phyloP scores from a whole-genome alignment of 2,888 invertebrate genomes.

The Aphelenchoides bicaudatus region DNA sequence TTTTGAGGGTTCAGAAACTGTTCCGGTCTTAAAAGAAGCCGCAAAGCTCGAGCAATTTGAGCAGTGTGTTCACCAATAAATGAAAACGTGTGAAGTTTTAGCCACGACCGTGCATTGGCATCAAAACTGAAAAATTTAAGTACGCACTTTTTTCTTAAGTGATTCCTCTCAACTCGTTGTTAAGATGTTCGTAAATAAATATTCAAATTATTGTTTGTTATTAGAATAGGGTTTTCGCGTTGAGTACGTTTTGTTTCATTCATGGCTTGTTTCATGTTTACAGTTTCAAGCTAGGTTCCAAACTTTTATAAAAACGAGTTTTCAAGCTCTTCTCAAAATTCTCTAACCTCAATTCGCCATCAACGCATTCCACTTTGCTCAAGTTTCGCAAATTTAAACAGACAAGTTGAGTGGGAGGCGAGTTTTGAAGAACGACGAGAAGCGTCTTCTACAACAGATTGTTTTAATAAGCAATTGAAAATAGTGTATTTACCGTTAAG shows the following conservation, averaged over 20 bases:
- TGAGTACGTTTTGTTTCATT: too few relatives aligned
- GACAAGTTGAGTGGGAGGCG: conserved; percentile 30
- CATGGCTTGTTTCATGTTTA: too few relatives aligned
- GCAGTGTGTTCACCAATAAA: conserved; percentile 30
- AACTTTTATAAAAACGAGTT: too few relatives aligned
- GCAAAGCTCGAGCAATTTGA: conserved; percentile 21
- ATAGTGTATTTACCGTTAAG: conserved; percentile 15
- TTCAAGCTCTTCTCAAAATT: too few relatives aligned
- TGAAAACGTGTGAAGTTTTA: conserved; percentile 26
- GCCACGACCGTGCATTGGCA: conserved; percentile 22
- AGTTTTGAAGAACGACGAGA: conserved; percentile 28
- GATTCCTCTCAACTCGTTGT: too few relatives aligned
- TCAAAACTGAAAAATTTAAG: too few relatives aligned
- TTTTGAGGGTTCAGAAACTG: conserved; percentile 13
- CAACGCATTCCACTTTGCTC: conserved; percentile 7
- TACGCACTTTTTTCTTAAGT: too few relatives aligned
- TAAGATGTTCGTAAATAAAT: too few relatives aligned
- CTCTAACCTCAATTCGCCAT: conserved; percentile 17
- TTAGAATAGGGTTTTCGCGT: too few relatives aligned
- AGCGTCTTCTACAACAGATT: conserved; percentile 20
- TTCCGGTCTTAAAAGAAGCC: conserved; percentile 10
- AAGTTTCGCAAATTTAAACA: conserved; percentile 26
- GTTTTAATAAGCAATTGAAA: neutral
- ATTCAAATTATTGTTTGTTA: too few relatives aligned
- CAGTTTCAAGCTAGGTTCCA: too few relatives aligned